Evolutionary conservation across 2,797 vertebrate genomes (phyloP).

Genomic region (Chrysolophus pictus): DNA sequence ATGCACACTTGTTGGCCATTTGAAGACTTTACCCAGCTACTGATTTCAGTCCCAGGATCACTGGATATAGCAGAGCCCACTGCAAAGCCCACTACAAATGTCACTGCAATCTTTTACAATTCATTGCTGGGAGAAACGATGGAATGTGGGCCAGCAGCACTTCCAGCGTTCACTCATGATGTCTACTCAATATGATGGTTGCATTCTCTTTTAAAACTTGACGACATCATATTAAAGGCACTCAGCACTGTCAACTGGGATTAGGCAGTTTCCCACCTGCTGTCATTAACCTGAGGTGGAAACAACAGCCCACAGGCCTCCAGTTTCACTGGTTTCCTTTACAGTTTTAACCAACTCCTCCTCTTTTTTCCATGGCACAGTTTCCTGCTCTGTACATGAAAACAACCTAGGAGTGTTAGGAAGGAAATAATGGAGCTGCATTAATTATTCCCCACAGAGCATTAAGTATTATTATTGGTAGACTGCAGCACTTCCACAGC

Average conservation of each 20-base stretch:
- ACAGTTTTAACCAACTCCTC: not conserved
- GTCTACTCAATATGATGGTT: not conserved
- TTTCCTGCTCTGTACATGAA: not conserved
- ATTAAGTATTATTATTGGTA: not conserved
- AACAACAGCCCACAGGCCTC: not conserved
- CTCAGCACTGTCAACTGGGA: not conserved
- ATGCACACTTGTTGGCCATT: not conserved
- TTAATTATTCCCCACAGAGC: not conserved
- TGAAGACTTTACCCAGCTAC: not conserved
- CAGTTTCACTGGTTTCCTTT: not conserved
- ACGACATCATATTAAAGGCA: not conserved
- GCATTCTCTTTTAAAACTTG: not conserved
- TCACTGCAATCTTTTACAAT: not conserved
- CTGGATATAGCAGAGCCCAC: not conserved
- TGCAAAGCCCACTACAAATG: not conserved
- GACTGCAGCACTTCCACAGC: not conserved
- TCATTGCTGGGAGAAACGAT: not conserved
- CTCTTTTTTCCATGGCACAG: not conserved
- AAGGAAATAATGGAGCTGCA: not conserved
- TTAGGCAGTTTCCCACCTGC: not conserved
- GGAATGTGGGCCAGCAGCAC: not conserved
- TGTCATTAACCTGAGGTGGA: not conserved
- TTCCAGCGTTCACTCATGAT: not conserved
- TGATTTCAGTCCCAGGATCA: not conserved
- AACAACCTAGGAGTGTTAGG: constrained; percentile 3